These are phyloP conservation scores for Anarhynchus alexandrinus DNA, from an alignment of 2,113 vertebrate species.

Conservation along the genomic window DNA sequence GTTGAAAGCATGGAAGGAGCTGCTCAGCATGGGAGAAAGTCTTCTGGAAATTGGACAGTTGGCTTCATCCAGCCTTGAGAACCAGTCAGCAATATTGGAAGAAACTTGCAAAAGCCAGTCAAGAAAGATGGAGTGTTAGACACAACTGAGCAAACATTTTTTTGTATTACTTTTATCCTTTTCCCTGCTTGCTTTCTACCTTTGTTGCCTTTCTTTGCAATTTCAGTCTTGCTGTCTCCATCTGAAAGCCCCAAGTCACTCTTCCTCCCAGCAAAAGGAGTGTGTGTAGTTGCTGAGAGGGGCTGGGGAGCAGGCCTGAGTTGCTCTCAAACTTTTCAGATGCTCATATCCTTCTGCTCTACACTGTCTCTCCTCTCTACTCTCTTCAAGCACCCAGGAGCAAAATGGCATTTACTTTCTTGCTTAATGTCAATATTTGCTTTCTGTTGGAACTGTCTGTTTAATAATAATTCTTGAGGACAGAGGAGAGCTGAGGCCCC, in stretches of 20 bases:
- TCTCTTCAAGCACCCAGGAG: not conserved
- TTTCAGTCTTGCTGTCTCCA: not conserved
- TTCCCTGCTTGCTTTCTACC: not conserved
- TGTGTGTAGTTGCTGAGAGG: not conserved
- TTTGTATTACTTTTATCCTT: not conserved
- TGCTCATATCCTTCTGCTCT: not conserved
- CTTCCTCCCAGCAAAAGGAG: not conserved
- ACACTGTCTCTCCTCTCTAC: not conserved
- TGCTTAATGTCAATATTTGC: slow-evolving; percentile 19
- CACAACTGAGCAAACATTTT: not conserved
- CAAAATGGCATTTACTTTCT: slow-evolving; percentile 36
- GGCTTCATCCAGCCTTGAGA: not conserved
- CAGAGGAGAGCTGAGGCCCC: not conserved
- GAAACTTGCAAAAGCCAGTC: not conserved
- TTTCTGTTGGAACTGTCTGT: slow-evolving; percentile 14
- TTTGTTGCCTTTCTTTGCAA: not conserved
- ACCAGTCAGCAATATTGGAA: not conserved
- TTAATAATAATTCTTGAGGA: not conserved
- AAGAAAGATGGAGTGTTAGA: not conserved
- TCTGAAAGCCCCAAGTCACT: not conserved
- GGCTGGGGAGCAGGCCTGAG: not conserved
- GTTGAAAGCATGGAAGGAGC: not conserved
- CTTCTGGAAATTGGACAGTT: not conserved
- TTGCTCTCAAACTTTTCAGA: not conserved
- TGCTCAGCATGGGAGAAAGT: not conserved